These are phyloP conservation scores for Spodoptera exigua DNA, from an alignment of 2,888 invertebrate species.

Conservation along the genomic window DNA sequence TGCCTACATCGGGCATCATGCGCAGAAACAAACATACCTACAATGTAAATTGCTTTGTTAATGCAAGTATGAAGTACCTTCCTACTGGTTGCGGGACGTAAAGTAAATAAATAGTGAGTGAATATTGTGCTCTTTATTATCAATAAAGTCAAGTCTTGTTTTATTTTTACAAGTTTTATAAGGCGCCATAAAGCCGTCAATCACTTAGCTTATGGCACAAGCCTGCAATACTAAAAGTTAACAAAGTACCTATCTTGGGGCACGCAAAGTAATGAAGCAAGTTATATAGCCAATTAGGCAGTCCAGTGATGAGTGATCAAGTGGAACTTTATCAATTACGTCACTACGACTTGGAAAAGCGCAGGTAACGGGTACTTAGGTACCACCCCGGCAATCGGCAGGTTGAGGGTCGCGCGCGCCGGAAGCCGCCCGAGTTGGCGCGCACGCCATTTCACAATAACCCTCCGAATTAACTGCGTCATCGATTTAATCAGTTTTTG, in stretches of 20 bases:
- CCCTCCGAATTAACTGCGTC: conserved; percentile 64
- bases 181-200: conserved; percentile 41
- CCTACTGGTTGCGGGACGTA: background rate
- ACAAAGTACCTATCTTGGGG: conserved; percentile 18
- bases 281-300: conserved; percentile 46
- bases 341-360: conserved; percentile 47
- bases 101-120: conserved; percentile 9
- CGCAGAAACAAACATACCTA: conserved; percentile 4
- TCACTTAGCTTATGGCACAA: conserved; percentile 55
- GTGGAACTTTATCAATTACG: conserved; percentile 60
- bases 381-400: conserved; percentile 62
- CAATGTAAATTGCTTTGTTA: conserved; percentile 10
- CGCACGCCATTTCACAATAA: conserved; percentile 79
- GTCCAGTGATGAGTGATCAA: conserved; percentile 53
- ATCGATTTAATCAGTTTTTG: conserved; percentile 68
- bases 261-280: conserved; percentile 47
- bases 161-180: conserved; percentile 39
- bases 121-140: conserved; percentile 22
- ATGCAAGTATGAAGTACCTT: background rate
- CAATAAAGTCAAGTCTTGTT: conserved; percentile 24
- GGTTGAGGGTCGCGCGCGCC: conserved; percentile 70
- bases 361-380: conserved; percentile 35
- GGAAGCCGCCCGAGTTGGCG: conserved; percentile 68
- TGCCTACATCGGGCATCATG: background rate
- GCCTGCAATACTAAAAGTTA: conserved; percentile 25